phyloP scores from a whole-genome alignment of 1,140 invertebrate species.

The Temnothorax nylanderi region DNA sequence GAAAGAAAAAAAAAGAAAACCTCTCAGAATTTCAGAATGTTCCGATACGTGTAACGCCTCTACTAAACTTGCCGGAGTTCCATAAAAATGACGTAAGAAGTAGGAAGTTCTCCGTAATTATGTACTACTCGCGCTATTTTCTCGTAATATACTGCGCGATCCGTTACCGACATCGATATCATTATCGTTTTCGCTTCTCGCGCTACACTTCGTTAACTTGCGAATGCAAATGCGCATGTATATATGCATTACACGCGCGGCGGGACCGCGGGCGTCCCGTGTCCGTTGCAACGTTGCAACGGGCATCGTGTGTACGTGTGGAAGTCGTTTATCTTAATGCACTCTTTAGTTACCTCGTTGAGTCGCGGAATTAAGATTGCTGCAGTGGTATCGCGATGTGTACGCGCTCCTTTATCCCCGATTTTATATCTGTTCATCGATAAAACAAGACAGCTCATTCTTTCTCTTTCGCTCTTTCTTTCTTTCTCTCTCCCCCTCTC shows the following conservation, averaged over 20 bases:
- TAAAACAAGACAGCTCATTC: background rate
- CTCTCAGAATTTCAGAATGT: background rate
- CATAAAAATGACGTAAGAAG: background rate
- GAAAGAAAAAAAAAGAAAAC: background rate
- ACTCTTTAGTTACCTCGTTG: constrained; percentile 29
- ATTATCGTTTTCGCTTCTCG: constrained; percentile 42
- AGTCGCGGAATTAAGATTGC: constrained; percentile 1
- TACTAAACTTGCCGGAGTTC: background rate
- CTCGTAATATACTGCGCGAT: background rate
- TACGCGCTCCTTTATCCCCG: background rate
- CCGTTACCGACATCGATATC: constrained; percentile 13
- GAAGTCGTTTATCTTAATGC: constrained; percentile 32
- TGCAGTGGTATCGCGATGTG: background rate
- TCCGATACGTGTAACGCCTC: background rate
- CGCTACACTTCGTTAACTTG: constrained; percentile 36
- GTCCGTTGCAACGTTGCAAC: background rate
- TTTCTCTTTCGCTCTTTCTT: background rate
- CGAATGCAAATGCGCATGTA: constrained; percentile 34
- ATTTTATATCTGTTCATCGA: constrained; percentile 20
- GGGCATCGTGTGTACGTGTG: constrained; percentile 5
- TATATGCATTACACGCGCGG: background rate
- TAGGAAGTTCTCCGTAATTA: constrained; percentile 15
- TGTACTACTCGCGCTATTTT: background rate
- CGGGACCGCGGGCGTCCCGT: constrained; percentile 3
- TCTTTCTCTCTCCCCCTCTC: too few relatives aligned